Evolutionary conservation across 2,888 invertebrate genomes (phyloP), one percentile per base, ranked within the genome.

Genomic region (Sisyra nigra): DNA sequence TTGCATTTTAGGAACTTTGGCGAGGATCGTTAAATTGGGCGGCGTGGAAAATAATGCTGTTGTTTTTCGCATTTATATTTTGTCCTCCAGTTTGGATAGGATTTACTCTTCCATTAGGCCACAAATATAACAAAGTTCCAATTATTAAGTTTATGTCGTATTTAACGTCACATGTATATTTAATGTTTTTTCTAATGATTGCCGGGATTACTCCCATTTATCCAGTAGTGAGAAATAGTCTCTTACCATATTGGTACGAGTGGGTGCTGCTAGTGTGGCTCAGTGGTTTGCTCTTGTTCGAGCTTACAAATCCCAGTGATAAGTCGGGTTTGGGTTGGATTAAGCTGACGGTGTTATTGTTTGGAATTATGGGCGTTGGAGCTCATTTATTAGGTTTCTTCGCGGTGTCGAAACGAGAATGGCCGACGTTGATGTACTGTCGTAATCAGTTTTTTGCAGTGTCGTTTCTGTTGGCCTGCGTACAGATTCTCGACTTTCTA

Each of bases 71-170:
- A 51, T 89, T 97, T 60, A 78, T 97, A 56, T 67, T 93, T 43
- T 91, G 91, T 58, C 98, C 98, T 32, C 91, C 96, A 5, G 81
- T 97, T 29, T 98, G 96, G 96, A 69, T 96, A 52, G 81, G 86
- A 40, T 91, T 96, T 62, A 93, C 94, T 48, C 76, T 96, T 58
- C 96, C 96, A 41, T 67, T 94, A 57, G 89, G 89, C 34, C 92
- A 93, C 68, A 86, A 86, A 65, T 93, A 87, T 68, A 89, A 93
- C 71, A 91, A 94, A 72, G 91, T 97, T 56, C 98, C 98, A 45
- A 96, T 98, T 58, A 94, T 99, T 58, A 98, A 98, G 68, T 99
- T 98, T 67, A 96, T 97, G 87, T 94, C 96, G 36, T 97, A 98
- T 66, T 74, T 99, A 54, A 96, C 97, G 17, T 96, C 97, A 6